These are phyloP conservation scores for Allobates femoralis DNA, from an alignment of 2,797 vertebrate species.

Conservation along the genomic window DNA sequence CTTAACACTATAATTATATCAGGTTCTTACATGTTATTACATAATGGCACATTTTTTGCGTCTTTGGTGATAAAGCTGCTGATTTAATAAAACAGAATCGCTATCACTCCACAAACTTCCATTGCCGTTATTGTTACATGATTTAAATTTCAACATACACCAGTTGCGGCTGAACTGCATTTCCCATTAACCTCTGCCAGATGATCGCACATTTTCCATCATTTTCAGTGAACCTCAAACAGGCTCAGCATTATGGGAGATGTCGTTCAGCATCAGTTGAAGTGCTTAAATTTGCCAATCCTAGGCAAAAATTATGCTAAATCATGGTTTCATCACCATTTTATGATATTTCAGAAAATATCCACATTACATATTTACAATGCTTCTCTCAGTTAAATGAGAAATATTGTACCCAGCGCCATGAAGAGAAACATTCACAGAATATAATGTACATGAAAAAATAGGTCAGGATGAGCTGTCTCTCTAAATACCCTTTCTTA, in stretches of 20 bases:
- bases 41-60: background rate
- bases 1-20: background rate
- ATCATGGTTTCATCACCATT: constrained; percentile 4
- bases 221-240: background rate
- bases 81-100: background rate
- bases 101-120: background rate
- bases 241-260: constrained; percentile 6
- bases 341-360: background rate
- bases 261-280: constrained; percentile 20
- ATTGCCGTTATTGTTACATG: background rate
- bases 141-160: constrained; percentile 16
- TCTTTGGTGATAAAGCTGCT: background rate
- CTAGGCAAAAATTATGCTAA: background rate
- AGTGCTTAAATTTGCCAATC: constrained; percentile 21
- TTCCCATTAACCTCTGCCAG: constrained; percentile 8
- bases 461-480: constrained; percentile 24
- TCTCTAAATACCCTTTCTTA: constrained; percentile 34
- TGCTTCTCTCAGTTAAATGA: constrained; percentile 10
- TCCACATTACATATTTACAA: constrained; percentile 14
- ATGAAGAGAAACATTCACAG: constrained; percentile 7
- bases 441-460: constrained; percentile 45
- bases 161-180: constrained; percentile 6
- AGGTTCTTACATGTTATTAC: background rate
- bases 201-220: constrained; percentile 2
- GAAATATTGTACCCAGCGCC: background rate